These are phyloP conservation scores for Tilapia sparmanii DNA, from an alignment of 2,113 vertebrate species.

Conservation along the genomic window DNA sequence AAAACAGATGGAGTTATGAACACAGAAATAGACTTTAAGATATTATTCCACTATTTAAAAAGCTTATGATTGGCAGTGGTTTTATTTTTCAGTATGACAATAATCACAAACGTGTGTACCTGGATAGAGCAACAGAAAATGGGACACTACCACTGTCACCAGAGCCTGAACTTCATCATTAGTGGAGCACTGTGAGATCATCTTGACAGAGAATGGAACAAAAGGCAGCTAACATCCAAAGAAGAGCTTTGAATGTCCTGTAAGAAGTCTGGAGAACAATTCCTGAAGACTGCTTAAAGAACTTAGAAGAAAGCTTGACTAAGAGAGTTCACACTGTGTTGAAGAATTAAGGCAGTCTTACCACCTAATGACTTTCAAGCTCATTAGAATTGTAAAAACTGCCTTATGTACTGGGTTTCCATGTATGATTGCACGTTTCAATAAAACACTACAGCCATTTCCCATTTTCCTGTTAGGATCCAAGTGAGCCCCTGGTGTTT, in stretches of 20 bases:
- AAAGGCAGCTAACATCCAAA: neutral
- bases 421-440: neutral
- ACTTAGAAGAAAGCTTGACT: neutral
- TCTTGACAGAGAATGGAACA: neutral
- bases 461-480: neutral
- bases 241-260: neutral
- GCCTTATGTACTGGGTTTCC: neutral
- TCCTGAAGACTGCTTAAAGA: neutral
- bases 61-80: neutral
- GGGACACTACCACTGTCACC: neutral
- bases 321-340: neutral
- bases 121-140: neutral
- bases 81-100: neutral
- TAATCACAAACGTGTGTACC: neutral
- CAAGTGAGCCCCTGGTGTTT: neutral
- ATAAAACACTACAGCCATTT: neutral
- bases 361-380: neutral
- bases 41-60: neutral
- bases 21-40: neutral
- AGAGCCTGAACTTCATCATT: neutral
- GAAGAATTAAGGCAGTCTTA: neutral
- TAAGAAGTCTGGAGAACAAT: neutral
- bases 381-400: neutral
- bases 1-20: neutral
- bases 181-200: neutral